Evolutionary conservation across 2,797 vertebrate species (phyloP), one percentile per base, ranked within the genome.

Genomic region (Sebastes umbrosus): DNA sequence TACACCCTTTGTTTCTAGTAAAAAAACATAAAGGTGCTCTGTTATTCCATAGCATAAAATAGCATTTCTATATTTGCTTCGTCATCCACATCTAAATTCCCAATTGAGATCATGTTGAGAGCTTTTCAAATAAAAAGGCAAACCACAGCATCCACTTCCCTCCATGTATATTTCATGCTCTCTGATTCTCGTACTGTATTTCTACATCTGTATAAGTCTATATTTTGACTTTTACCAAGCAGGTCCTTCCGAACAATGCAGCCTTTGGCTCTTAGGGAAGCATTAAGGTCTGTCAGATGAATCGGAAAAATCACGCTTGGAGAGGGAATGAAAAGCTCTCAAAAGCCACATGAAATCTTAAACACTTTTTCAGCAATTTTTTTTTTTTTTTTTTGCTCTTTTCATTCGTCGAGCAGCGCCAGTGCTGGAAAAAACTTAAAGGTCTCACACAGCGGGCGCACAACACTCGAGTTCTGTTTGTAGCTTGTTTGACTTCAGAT

Each of bases 281-380:
- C 91, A 94, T 95, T 94, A 93, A 74, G 82, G 79, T 74, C 73
- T 79, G 84, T 86, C 77, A 76, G 82, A 90, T 65, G 92, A 92
- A 89, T 90, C 59, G 65, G 86, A 91, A 91, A 89, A 88, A 82
- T 90, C 84, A 75, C 73, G 58, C 76, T 83, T 84, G 9, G 71
- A 84, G 74, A 81, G 67, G 86, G 77, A 85, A 75, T 77, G 75
- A 88, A 92, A 90, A 86, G 90, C 92, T 94, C 90, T 95, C 84
- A 91, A 81, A 84, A 83, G 60, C 88, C 78, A 50, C 91, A 94
- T 95, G 76, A 94, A 95, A 95, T 94, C 92, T 95, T 95, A 94
- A 95, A 94, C 80, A 92, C 88, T 70, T 82, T 70, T 68, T 80
- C 78, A 27, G 68, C 31, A 5, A n/a, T 55, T 24, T 14, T 55